These are phyloP conservation scores for Microtus obscurus DNA, from an alignment of 2,797 vertebrate species.

Conservation along the genomic window DNA sequence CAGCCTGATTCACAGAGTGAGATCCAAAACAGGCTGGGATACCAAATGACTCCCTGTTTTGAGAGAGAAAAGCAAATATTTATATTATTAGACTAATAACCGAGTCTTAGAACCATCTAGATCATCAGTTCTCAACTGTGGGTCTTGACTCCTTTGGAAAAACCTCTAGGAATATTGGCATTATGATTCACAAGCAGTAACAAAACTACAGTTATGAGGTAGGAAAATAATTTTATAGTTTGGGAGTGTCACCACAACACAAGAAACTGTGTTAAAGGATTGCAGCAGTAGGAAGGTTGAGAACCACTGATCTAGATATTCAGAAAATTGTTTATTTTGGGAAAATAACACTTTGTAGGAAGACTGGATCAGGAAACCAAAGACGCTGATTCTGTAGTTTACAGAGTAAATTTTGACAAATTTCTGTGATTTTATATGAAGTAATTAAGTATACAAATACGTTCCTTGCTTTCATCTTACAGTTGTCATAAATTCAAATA, in stretches of 20 bases:
- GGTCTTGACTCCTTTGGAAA: neutral
- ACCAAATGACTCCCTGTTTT: neutral
- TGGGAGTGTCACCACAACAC: neutral
- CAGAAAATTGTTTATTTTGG: neutral
- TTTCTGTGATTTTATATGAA: neutral
- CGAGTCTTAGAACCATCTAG: neutral
- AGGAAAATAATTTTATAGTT: neutral
- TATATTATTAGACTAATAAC: neutral
- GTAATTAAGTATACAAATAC: neutral
- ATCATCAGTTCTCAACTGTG: neutral
- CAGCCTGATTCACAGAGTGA: neutral
- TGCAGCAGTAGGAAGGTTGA: neutral
- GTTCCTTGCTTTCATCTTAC: neutral
- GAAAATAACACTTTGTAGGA: neutral
- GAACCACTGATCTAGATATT: neutral
- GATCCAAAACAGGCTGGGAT: neutral
- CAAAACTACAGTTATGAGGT: neutral
- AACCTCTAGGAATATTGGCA: neutral
- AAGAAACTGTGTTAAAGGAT: neutral
- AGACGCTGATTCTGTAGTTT: neutral
- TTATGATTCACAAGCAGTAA: neutral
- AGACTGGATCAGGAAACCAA: neutral
- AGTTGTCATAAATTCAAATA: neutral
- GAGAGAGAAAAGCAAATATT: neutral
- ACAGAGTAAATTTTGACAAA: constrained; percentile 33